Percentiles rank a stretch among this genome's conserved stretches.
These are phyloP conservation scores for Panagrolaimus sp. DNA, from an alignment of 1,140 invertebrate genomes.

Conservation along the genomic window DNA sequence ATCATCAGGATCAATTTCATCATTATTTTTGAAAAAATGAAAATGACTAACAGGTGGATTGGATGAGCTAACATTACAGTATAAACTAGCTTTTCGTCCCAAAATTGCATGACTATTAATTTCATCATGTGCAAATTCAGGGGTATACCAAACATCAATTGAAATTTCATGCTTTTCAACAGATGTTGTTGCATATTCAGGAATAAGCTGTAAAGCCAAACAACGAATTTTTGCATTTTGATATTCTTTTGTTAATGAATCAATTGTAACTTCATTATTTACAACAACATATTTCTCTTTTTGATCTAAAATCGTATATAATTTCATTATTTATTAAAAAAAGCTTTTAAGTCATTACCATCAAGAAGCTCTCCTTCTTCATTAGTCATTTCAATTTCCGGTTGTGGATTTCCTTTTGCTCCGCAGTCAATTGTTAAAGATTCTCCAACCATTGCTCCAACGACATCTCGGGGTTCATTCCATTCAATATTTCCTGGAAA, in stretches of 20 bases:
- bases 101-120: conserved; percentile 29
- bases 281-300: conserved; percentile 24
- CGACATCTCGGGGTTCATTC: conserved; percentile 27
- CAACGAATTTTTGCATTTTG: conserved; percentile 34
- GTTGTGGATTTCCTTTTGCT: conserved; percentile 26
- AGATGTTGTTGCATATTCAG: conserved; percentile 28
- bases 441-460: conserved; percentile 31
- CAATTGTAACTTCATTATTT: conserved; percentile 29
- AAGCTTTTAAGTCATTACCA: conserved; percentile 19
- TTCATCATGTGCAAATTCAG: conserved; percentile 27
- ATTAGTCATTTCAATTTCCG: conserved; percentile 31
- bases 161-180: conserved; percentile 31
- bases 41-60: conserved; percentile 36
- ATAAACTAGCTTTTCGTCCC: conserved; percentile 23
- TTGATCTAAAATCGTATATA: conserved; percentile 24
- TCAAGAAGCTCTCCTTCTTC: conserved; percentile 24
- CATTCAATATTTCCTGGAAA: conserved; percentile 38
- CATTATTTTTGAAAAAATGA: conserved; percentile 31
- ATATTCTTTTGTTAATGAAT: conserved; percentile 23
- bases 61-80: conserved; percentile 33
- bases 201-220: conserved; percentile 32
- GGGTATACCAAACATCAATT: conserved; percentile 17
- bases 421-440: conserved; percentile 41
- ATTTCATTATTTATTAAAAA: not conserved
- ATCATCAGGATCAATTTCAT: conserved; percentile 23